phyloP scores from a whole-genome alignment of 2,888 invertebrate genomes.

The Phoronis australis region DNA sequence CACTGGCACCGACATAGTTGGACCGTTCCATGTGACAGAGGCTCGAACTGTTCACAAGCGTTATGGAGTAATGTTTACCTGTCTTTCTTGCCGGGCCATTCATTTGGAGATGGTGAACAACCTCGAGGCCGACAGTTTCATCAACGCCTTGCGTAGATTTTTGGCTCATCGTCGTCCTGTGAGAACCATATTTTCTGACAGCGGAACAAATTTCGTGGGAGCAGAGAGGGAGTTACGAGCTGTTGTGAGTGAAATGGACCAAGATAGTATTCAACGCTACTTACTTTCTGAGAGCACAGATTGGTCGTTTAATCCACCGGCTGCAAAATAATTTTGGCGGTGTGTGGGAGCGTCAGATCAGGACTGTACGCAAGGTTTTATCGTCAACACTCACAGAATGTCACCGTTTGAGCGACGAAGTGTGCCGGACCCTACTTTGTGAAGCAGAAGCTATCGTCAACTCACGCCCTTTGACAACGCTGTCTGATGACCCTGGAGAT shows the following conservation, averaged over 20 bases:
- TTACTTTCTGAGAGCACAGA: slow-evolving; percentile 4
- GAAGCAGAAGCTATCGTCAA: no score
- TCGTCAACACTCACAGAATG: no score
- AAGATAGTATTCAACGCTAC: no score
- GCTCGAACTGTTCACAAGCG: no score
- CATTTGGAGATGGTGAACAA: slow-evolving; percentile 1
- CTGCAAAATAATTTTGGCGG: slow-evolving; percentile 12
- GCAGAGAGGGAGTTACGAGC: slow-evolving; percentile 8
- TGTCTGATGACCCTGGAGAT: slow-evolving; percentile 9
- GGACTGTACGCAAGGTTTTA: slow-evolving; percentile 9
- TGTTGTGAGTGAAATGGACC: slow-evolving; percentile 7
- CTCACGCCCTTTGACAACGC: no score
- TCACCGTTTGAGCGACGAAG: no score
- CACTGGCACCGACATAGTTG: slow-evolving; percentile 4
- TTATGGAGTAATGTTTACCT: slow-evolving; percentile 13
- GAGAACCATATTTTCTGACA: slow-evolving; percentile 13
- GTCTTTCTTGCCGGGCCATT: slow-evolving; percentile 7
- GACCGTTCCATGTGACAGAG: slow-evolving; percentile 5
- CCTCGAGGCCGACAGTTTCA: slow-evolving; percentile 11
- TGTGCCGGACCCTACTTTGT: no score
- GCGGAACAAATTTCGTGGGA: slow-evolving; percentile 16
- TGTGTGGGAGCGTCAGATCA: slow-evolving; percentile 12
- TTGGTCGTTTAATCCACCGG: slow-evolving; percentile 8
- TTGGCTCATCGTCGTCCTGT: slow-evolving; percentile 10
- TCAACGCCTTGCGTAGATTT: slow-evolving; percentile 13